Evolutionary conservation across 1,140 invertebrate species (phyloP).

Genomic region (Eumeta japonica): DNA sequence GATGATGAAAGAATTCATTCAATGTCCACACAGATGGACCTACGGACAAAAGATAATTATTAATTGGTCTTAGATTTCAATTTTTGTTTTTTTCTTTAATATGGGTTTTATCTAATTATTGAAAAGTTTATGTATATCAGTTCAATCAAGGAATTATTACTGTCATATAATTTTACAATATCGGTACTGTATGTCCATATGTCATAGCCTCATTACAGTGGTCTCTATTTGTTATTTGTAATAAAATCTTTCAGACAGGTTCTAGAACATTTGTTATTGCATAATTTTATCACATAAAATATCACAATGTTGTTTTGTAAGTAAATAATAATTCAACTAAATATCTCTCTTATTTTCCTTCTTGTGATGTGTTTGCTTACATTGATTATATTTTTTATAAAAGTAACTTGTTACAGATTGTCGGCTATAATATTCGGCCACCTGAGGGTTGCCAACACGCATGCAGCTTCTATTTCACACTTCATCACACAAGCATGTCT

Average conservation of each 20-base stretch:
- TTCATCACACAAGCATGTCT: constrained; percentile 77
- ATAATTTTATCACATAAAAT: not conserved
- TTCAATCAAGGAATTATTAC: too few relatives aligned
- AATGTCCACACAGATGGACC: too few relatives aligned
- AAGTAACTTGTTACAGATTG: constrained; percentile 34
- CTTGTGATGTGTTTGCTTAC: not conserved
- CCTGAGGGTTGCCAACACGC: constrained; percentile 42
- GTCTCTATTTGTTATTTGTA: not conserved
- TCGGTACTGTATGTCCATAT: too few relatives aligned
- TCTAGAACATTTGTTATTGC: not conserved
- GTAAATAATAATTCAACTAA: not conserved
- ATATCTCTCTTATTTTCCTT: too few relatives aligned
- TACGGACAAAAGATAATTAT: too few relatives aligned
- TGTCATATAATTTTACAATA: too few relatives aligned
- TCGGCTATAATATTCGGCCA: constrained; percentile 51
- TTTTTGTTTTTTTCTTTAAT: constrained; percentile 8
- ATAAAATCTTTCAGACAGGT: not conserved
- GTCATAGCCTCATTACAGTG: too few relatives aligned
- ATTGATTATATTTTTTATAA: not conserved
- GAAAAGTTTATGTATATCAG: too few relatives aligned
- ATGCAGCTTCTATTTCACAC: constrained; percentile 71
- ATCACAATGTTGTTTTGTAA: not conserved
- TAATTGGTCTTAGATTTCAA: too few relatives aligned
- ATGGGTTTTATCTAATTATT: too few relatives aligned
- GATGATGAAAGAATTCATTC: too few relatives aligned